These are phyloP conservation scores for Pitta sordida DNA, from an alignment of 2,113 vertebrate species.

Conservation along the genomic window DNA sequence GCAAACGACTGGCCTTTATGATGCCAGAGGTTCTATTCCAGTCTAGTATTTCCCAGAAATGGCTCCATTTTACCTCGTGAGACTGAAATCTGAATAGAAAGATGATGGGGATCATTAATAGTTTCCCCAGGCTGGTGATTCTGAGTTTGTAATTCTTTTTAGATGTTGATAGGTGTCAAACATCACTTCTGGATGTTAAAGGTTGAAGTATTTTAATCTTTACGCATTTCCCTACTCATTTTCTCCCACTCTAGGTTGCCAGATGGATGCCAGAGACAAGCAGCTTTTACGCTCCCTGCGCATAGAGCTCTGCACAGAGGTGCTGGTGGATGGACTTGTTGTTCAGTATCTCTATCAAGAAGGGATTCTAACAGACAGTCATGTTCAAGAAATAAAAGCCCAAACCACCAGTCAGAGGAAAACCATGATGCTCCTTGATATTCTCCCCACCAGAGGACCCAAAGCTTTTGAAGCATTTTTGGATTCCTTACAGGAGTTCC, in stretches of 20 bases:
- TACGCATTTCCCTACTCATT: background rate
- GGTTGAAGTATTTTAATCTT: background rate
- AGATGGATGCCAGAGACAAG: conserved; percentile 86
- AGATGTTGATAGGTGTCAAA: background rate
- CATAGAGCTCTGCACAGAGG: conserved; percentile 79
- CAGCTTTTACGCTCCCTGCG: conserved; percentile 80
- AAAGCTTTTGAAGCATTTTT: conserved; percentile 83
- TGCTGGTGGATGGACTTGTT: conserved; percentile 83
- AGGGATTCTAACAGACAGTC: conserved; percentile 78
- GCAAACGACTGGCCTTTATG: background rate
- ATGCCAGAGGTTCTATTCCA: background rate
- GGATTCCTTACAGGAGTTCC: conserved; percentile 83
- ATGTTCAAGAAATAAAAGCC: conserved; percentile 84
- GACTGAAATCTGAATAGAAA: background rate
- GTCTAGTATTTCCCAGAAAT: background rate
- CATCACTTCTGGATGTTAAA: background rate
- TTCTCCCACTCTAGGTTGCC: background rate
- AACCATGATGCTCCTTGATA: conserved; percentile 81
- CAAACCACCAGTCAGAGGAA: conserved; percentile 77
- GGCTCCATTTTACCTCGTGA: background rate
- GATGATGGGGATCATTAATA: background rate
- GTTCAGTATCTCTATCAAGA: conserved; percentile 91
- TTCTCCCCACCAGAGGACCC: conserved; percentile 87
- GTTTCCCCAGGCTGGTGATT: background rate
- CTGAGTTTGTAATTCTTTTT: background rate